Base-by-base conservation (phyloP, 2,888 invertebrate species). In the Chalcis sispes region DNA sequence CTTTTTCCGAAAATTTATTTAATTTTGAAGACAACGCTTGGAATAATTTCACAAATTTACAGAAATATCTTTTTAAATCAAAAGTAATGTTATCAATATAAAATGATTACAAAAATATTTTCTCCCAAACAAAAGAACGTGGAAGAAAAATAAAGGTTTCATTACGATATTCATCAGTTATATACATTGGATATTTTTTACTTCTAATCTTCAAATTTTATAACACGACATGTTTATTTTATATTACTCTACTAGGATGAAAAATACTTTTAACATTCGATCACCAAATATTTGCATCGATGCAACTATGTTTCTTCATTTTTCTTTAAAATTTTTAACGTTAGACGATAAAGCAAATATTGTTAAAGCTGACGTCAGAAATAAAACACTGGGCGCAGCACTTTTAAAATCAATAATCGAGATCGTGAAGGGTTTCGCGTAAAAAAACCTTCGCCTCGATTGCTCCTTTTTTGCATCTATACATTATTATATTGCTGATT, bases 351-450 rank as follows among this genome's bases (percentile, higher is more conserved):
- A 66, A 66, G 72, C 48, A 72, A 59, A 50, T 59, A 65, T 72
- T 64, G 15, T 65, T 42, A 25, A 15, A 59, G 58, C 13, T 36
- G 40, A n/a, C 18, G 27, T 23, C 27, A 42, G 36, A 58, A 48
- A 36, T 18, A 27, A 18, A 36, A 66, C n/a, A n/a, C 32, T 54
- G 64, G 56, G 15, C 15, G 25, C 56, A 52, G 42, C 62, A 29
- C 29, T 72, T 46, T 72, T 20, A 25, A 59, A 72, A 59, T 59
- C 58, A 59, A 72, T 66, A 66, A 66, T 72, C 65, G 56, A 58
- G 36, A 66, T 74, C n/a, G 62, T 69, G 67, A 71, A 79, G 76
- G 64, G 61, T 77, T 77, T 79, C 54, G 62, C 42, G 64, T 72
- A 56, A 23, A 62, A 71, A 72, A 64, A 64, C 56, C 59, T 64